Conservation (phyloP, 2,888 invertebrate genomes). For the Trilocha varians region DNA sequence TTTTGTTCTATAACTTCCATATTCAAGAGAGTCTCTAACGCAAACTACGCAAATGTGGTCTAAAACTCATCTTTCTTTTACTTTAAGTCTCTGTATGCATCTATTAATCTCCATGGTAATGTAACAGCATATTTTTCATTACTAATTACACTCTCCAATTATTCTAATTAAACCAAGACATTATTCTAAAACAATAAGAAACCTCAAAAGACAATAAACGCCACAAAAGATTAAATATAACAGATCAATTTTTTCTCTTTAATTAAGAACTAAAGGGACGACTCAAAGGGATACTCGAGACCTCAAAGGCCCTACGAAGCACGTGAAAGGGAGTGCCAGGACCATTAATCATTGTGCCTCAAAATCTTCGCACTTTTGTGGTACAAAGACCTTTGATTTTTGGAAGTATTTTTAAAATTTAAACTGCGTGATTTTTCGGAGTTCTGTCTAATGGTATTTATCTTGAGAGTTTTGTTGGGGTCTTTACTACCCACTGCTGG, state of each 20-base stretch:
- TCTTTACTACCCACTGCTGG: too few species aligned
- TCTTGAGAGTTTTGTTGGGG: too few species aligned
- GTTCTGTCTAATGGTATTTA: too few species aligned
- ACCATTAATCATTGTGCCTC: neutral
- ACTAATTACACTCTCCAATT: too few species aligned
- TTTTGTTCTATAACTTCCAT: too few species aligned
- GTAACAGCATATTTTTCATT: too few species aligned
- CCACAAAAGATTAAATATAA: neutral
- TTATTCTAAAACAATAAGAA: neutral
- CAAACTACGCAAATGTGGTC: too few species aligned
- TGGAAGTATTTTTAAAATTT: neutral
- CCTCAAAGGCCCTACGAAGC: neutral
- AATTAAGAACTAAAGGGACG: neutral
- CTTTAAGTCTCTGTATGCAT: too few species aligned
- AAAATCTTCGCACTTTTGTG: neutral
- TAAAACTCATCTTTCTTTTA: too few species aligned
- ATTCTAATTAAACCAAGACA: too few species aligned
- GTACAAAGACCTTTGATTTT: neutral
- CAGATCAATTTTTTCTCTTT: neutral
- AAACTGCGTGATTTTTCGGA: neutral
- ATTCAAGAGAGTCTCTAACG: too few species aligned
- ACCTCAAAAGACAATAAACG: neutral
- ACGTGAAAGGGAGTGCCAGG: neutral
- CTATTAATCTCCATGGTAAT: too few species aligned
- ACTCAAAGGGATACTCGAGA: neutral